Evolutionary conservation across 2,888 invertebrate species (phyloP), one percentile per base, ranked within the genome.

Genomic region (Endomychus coccineus): DNA sequence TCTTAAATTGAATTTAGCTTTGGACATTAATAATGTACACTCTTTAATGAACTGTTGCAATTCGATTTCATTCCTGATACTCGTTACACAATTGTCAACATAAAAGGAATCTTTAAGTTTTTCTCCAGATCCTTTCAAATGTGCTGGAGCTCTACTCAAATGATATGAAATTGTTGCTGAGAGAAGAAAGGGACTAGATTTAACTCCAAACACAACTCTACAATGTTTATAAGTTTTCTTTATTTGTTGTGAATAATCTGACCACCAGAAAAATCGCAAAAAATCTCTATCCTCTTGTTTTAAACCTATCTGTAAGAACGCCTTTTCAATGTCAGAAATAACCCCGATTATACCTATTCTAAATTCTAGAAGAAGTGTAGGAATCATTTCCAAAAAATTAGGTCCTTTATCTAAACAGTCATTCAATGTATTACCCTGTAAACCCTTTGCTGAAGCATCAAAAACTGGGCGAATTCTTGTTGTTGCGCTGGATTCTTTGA

Each of bases 181-280:
- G 9, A 46, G 23, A 12, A 44, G 19, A 39, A 46, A 44, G 6
- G 46, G 43, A 22, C 44, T 46, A 24, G 36, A 34, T 22, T 19
- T 46, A 2, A 43, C 37, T 2, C 48, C 44, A 14, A 45, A 48
- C 15, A 48, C 43, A 24, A 46, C 35, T 28, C 40, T 34, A 6
- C 23, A 28, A 27, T 44, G 44, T 13, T 40, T 34, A 21, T 28
- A 44, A 2, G 27, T 17, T n/a, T n/a, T n/a, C n/a, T n/a, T n/a
- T 12, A 10, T 40, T 25, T 29, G 22, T 9, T 38, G 21, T 2
- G 38, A 36, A 3, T 37, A 4, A 10, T 27, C 16, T 24, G 29
- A 40, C n/a, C 29, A 46, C 50, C 52, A 52, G n/a, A 59, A 30
- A 37, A 57, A 57, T 19, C 49, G 12, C 4, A 55, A 31, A 42